phyloP scores from a whole-genome alignment of 2,888 invertebrate species.

The Orthosia gracilis region DNA sequence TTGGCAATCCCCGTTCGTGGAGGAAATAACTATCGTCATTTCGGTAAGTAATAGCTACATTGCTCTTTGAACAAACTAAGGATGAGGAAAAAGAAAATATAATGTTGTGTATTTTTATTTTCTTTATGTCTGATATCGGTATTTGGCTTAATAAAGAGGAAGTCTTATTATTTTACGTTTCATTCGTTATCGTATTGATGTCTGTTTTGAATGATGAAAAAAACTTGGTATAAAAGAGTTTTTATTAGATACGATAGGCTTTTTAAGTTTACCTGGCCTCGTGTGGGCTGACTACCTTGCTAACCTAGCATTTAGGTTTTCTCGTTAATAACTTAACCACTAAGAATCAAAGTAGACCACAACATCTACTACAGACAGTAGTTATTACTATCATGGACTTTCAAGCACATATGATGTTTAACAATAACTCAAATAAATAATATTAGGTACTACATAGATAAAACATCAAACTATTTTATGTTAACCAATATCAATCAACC shows the following conservation, averaged over 20 bases:
- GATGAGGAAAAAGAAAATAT: conserved; percentile 21
- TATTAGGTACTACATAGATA: too few species aligned
- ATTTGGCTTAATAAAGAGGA: conserved; percentile 37
- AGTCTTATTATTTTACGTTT: conserved; percentile 36
- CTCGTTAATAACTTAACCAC: too few species aligned
- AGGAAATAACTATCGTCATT: conserved; percentile 39
- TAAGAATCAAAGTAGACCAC: too few species aligned
- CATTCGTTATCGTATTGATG: too few species aligned
- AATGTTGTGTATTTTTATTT: conserved; percentile 41
- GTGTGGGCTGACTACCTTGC: too few species aligned
- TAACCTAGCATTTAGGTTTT: not conserved
- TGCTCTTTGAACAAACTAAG: not conserved
- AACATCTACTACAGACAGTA: too few species aligned
- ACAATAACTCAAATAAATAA: too few species aligned
- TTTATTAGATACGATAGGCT: not conserved
- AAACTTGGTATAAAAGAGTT: not conserved
- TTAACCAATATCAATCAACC: not conserved
- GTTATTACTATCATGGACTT: too few species aligned
- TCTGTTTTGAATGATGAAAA: too few species aligned
- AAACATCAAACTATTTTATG: conserved; percentile 35
- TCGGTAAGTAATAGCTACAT: too few species aligned
- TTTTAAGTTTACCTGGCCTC: not conserved
- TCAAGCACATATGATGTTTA: too few species aligned
- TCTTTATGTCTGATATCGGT: conserved; percentile 29
- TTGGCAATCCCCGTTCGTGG: conserved; percentile 37